phyloP scores from a whole-genome alignment of 2,888 invertebrate genomes.

The Malachius bipustulatus region DNA sequence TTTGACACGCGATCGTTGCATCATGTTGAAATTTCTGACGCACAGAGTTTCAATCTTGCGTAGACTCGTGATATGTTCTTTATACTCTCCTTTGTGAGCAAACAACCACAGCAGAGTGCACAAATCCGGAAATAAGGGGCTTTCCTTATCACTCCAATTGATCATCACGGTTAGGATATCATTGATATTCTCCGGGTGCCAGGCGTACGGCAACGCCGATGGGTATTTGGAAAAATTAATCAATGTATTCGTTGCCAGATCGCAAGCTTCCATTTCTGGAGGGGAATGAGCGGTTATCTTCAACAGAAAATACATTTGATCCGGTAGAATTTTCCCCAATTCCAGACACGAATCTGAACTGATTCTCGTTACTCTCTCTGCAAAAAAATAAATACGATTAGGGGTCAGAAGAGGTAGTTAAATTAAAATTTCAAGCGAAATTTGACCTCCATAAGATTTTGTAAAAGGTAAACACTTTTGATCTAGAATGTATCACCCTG shows the following conservation, averaged over 20 bases:
- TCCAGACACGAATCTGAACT: slow-evolving; percentile 29
- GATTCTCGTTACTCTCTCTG: slow-evolving; percentile 36
- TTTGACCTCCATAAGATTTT: no score
- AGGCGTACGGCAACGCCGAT: slow-evolving; percentile 47
- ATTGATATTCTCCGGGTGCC: slow-evolving; percentile 47
- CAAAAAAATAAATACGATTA: slow-evolving; percentile 20
- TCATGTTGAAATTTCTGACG: slow-evolving; percentile 31
- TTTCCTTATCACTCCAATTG: slow-evolving; percentile 56
- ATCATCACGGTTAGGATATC: slow-evolving; percentile 51
- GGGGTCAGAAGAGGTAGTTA: no score
- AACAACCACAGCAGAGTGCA: slow-evolving; percentile 58
- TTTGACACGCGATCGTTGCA: slow-evolving; percentile 18
- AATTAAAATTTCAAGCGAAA: no score
- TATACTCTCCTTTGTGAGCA: slow-evolving; percentile 41
- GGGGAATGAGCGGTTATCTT: slow-evolving; percentile 43
- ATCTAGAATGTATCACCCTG: no score
- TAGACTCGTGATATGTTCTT: slow-evolving; percentile 31
- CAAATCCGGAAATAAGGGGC: slow-evolving; percentile 48
- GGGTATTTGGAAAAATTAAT: slow-evolving; percentile 55
- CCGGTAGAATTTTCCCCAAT: slow-evolving; percentile 31
- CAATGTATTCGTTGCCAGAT: slow-evolving; percentile 45
- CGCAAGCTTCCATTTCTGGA: slow-evolving; percentile 46
- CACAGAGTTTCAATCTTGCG: slow-evolving; percentile 26
- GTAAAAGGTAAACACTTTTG: no score
- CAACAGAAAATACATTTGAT: slow-evolving; percentile 34